Conservation (phyloP, 2,113 vertebrate genomes). For the Gnathonemus echidnorhynchus region DNA sequence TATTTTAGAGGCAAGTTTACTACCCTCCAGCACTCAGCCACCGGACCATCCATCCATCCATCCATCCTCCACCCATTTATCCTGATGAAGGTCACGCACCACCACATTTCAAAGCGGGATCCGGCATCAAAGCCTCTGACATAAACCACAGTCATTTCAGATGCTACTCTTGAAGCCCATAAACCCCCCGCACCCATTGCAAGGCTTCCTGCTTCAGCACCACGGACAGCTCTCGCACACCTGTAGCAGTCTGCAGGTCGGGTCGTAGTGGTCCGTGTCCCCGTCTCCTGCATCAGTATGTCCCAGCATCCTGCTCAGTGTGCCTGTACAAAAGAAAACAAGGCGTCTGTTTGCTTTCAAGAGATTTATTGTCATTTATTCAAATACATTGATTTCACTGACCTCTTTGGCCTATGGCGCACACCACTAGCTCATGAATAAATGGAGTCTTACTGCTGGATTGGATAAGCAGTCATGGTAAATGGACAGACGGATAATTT, state of each 20-base stretch:
- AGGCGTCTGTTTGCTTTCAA: not conserved
- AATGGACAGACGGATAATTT: not conserved
- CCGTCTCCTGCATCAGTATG: not conserved
- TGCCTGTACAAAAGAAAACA: not conserved
- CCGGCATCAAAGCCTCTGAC: not conserved
- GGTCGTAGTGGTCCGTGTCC: not conserved
- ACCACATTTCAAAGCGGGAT: not conserved
- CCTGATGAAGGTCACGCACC: not conserved
- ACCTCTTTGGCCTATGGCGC: not conserved
- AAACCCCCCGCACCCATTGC: not conserved
- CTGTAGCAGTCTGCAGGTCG: not conserved
- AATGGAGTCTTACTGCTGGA: not conserved
- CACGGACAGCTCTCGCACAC: constrained; percentile 50
- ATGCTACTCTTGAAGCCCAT: not conserved
- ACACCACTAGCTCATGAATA: not conserved
- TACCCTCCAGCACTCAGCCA: not conserved
- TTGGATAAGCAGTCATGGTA: not conserved
- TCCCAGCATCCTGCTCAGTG: not conserved
- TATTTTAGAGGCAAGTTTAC: not conserved
- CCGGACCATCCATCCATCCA: not conserved
- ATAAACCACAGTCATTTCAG: not conserved
- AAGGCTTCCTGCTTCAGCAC: constrained; percentile 46
- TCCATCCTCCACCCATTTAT: not conserved
- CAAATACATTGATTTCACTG: not conserved
- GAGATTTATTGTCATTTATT: not conserved